These are phyloP conservation scores for Clanis bilineata DNA, from an alignment of 2,888 invertebrate genomes.

Conservation along the genomic window DNA sequence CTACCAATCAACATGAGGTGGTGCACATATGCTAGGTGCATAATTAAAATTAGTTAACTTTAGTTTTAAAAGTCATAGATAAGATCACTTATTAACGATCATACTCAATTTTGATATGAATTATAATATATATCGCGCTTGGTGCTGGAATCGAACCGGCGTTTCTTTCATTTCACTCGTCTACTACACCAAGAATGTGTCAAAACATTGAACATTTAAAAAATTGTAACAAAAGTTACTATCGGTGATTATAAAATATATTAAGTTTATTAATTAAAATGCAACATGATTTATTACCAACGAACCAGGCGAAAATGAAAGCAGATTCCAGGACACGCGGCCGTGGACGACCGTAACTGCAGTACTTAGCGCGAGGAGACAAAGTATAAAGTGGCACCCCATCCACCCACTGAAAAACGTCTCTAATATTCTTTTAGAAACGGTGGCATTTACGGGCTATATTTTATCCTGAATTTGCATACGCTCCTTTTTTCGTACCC, in stretches of 20 bases:
- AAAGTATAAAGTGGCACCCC: conserved; percentile 80
- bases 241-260: too few species aligned
- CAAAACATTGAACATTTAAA: too few species aligned
- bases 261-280: conserved; percentile 15
- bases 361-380: conserved; percentile 80
- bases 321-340: conserved; percentile 57
- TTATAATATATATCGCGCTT: too few species aligned
- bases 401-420: conserved; percentile 83
- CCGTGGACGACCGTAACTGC: conserved; percentile 72
- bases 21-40: too few species aligned
- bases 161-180: too few species aligned
- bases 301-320: conserved; percentile 78
- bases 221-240: neutral
- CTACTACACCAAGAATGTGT: too few species aligned
- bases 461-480: conserved; percentile 84
- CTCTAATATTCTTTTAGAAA: conserved; percentile 84
- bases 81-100: too few species aligned
- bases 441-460: conserved; percentile 84
- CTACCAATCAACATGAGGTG: too few species aligned
- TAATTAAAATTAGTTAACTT: too few species aligned
- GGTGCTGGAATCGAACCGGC: too few species aligned
- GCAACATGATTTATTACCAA: conserved; percentile 68
- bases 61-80: too few species aligned
- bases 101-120: too few species aligned
- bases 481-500: conserved; percentile 82